A percentile compares a stretch with the other conserved stretches of the same genome.
phyloP scores from a whole-genome alignment of 2,888 invertebrate species.

The Drosophila nr. perissopoda region DNA sequence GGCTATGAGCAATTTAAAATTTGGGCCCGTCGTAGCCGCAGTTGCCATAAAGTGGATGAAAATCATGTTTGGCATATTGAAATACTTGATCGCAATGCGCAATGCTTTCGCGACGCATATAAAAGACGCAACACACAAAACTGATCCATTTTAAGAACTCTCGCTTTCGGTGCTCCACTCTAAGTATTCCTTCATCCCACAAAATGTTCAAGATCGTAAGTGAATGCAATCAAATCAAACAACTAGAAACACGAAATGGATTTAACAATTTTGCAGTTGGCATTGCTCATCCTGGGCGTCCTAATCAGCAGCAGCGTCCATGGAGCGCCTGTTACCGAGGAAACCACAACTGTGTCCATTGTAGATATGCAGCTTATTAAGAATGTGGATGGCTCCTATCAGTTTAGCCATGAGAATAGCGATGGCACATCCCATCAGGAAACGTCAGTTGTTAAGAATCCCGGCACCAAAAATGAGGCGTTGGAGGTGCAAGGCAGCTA shows the following conservation, averaged over 20 bases:
- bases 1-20: conserved; percentile 39
- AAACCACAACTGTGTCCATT: conserved; percentile 62
- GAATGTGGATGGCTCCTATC: conserved; percentile 78
- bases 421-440: conserved; percentile 81
- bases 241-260: not conserved
- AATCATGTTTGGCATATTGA: conserved; percentile 83
- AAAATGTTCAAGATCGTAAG: conserved; percentile 81
- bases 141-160: conserved; percentile 53
- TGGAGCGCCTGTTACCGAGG: conserved; percentile 55
- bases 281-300: conserved; percentile 46
- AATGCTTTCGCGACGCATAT: conserved; percentile 55
- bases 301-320: conserved; percentile 43
- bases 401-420: conserved; percentile 63
- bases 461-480: conserved; percentile 72
- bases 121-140: conserved; percentile 65
- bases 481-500: conserved; percentile 82
- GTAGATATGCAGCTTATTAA: conserved; percentile 73
- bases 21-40: conserved; percentile 36
- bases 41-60: conserved; percentile 77
- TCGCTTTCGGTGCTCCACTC: conserved; percentile 56
- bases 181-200: not conserved
- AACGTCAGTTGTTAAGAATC: conserved; percentile 62
- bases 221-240: conserved; percentile 18
- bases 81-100: conserved; percentile 42
- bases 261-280: conserved; percentile 37